phyloP scores from a whole-genome alignment of 1,140 invertebrate species.

The Lutraria rhynchaena region DNA sequence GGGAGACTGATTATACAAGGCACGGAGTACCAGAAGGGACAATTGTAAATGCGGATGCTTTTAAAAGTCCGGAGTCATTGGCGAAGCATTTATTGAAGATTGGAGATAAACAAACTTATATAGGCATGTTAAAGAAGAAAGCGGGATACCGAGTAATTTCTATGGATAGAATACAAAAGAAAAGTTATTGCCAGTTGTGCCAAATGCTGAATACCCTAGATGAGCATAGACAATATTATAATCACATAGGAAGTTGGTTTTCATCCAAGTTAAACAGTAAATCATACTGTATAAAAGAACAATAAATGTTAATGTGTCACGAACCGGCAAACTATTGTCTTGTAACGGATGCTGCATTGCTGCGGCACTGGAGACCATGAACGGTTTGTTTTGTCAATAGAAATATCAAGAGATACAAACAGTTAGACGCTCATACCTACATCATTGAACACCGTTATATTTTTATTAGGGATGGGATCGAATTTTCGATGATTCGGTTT shows the following conservation, averaged over 20 bases:
- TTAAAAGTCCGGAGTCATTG: not conserved
- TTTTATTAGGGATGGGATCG: too few relatives aligned
- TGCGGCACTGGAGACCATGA: too few relatives aligned
- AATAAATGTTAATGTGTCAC: too few relatives aligned
- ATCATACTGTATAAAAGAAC: too few relatives aligned
- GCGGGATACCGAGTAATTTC: not conserved
- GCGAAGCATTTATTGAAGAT: not conserved
- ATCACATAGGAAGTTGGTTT: slow-evolving; percentile 2
- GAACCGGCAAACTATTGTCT: too few relatives aligned
- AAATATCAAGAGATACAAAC: too few relatives aligned
- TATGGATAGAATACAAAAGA: slow-evolving; percentile 3
- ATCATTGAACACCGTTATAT: too few relatives aligned
- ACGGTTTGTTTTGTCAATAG: too few relatives aligned
- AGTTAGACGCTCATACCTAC: too few relatives aligned
- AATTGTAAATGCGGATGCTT: slow-evolving; percentile 19
- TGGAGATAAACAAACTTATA: slow-evolving; percentile 2
- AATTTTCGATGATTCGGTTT: too few relatives aligned
- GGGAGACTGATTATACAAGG: slow-evolving; percentile 9
- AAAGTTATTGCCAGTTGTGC: not conserved
- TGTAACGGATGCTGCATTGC: too few relatives aligned
- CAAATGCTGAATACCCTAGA: slow-evolving; percentile 15
- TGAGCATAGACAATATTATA: slow-evolving; percentile 3
- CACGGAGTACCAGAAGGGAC: not conserved
- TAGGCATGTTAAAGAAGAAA: slow-evolving; percentile 1
- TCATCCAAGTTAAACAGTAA: too few relatives aligned